Percentiles rank a stretch among this genome's conserved stretches.
These are phyloP conservation scores for Caenorhabditis sinica DNA, from an alignment of 2,888 invertebrate species.

Conservation along the genomic window DNA sequence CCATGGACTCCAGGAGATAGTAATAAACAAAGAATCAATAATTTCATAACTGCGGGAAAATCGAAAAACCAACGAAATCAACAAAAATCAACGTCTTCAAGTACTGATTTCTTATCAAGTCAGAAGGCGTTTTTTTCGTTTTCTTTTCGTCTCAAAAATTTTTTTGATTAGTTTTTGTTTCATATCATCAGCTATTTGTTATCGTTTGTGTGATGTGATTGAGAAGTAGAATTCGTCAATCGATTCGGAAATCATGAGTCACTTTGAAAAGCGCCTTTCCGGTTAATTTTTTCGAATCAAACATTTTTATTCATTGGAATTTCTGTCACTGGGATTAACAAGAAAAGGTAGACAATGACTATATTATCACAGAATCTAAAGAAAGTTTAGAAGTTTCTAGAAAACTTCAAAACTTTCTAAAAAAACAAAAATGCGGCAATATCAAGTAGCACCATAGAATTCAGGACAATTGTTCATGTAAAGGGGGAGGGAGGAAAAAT, in stretches of 20 bases:
- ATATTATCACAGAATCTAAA: slow-evolving; percentile 27
- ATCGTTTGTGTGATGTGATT: slow-evolving; percentile 28
- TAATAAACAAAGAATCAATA: neutral
- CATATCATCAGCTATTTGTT: neutral
- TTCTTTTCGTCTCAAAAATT: neutral
- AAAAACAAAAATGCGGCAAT: slow-evolving; percentile 35
- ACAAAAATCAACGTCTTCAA: slow-evolving; percentile 4
- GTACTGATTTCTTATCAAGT: slow-evolving; percentile 27
- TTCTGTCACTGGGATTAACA: slow-evolving; percentile 21
- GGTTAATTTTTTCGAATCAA: no score
- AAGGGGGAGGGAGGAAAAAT: slow-evolving; percentile 1
- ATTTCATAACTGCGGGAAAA: neutral
- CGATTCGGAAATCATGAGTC: slow-evolving; percentile 19
- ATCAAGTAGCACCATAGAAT: slow-evolving; percentile 39
- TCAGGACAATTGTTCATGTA: neutral
- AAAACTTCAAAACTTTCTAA: slow-evolving; percentile 1
- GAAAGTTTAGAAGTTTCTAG: neutral
- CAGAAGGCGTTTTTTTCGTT: slow-evolving; percentile 31
- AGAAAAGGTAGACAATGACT: neutral
- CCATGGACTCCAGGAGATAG: slow-evolving; percentile 4
- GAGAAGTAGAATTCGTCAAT: slow-evolving; percentile 16
- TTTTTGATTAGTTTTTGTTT: neutral
- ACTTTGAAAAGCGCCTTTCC: neutral
- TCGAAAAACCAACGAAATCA: neutral
- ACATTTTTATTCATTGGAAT: neutral